Evolutionary conservation across 2,888 invertebrate genomes (phyloP).

Genomic region (Hirtodrosophila histrioides): DNA sequence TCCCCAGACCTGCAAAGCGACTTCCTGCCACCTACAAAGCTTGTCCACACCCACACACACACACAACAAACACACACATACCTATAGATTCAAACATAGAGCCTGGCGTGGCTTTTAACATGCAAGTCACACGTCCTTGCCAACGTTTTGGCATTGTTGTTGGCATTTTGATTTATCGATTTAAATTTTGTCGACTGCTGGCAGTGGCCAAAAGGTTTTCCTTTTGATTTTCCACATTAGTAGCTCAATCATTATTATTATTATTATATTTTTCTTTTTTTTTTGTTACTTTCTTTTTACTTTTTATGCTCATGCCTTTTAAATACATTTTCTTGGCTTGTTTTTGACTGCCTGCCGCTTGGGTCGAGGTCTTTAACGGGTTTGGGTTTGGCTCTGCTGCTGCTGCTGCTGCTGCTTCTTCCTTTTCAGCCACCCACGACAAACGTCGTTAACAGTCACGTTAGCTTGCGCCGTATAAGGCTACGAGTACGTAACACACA

Average conservation of each 20-base stretch:
- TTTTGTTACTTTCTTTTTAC: conserved; percentile 9
- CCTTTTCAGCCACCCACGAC: conserved; percentile 57
- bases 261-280: conserved; percentile 11
- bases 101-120: conserved; percentile 56
- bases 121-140: conserved; percentile 79
- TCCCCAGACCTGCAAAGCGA: conserved; percentile 33
- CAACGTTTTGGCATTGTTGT: conserved; percentile 50
- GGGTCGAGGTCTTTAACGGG: conserved; percentile 72
- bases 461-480: conserved; percentile 60
- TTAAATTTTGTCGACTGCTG: conserved; percentile 60
- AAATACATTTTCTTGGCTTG: conserved; percentile 38
- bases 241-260: conserved; percentile 47
- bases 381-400: conserved; percentile 23
- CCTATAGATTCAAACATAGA: conserved; percentile 12
- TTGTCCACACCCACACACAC: conserved; percentile 7
- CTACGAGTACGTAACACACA: conserved; percentile 26
- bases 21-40: conserved; percentile 40
- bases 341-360: conserved; percentile 75
- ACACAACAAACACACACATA: conserved; percentile 18
- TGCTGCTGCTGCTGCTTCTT: conserved; percentile 42
- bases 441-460: conserved; percentile 78
- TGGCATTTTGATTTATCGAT: conserved; percentile 80
- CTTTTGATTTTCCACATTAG: conserved; percentile 41
- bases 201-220: conserved; percentile 2
- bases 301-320: conserved; percentile 33